Evolutionary conservation across 2,113 vertebrate genomes (phyloP).

Genomic region (Ciconia stormi): DNA sequence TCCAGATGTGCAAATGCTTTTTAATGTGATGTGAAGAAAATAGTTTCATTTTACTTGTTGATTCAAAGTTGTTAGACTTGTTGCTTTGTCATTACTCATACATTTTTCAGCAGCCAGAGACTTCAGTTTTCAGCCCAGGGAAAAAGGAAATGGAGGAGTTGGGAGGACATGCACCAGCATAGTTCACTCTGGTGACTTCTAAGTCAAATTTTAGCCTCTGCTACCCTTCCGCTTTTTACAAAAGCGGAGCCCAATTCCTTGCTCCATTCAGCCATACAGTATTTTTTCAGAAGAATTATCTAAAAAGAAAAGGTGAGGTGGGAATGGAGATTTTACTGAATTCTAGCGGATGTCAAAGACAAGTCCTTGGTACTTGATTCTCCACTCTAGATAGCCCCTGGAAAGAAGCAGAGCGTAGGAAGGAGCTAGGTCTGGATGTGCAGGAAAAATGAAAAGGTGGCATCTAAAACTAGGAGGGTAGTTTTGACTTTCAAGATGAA

Average conservation of each 20-base stretch:
- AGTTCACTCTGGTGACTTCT: not conserved
- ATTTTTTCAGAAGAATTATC: not conserved
- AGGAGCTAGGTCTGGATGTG: not conserved
- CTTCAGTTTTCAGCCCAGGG: not conserved
- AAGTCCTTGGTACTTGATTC: not conserved
- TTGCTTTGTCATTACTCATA: not conserved
- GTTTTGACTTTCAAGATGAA: not conserved
- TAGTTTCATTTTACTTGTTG: not conserved
- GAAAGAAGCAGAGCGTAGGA: not conserved
- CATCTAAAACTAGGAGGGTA: not conserved
- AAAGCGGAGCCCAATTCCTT: not conserved
- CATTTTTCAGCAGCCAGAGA: not conserved
- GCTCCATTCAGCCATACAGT: not conserved
- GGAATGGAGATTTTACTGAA: not conserved
- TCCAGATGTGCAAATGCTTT: not conserved
- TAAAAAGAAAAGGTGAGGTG: not conserved
- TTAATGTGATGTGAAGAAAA: not conserved
- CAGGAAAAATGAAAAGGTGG: not conserved
- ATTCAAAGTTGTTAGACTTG: not conserved
- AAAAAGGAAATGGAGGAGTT: not conserved
- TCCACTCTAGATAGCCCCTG: not conserved
- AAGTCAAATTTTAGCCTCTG: not conserved
- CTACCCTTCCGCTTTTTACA: not conserved
- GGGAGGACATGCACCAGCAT: not conserved
- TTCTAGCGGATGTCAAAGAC: not conserved